These are phyloP conservation scores for Oppia nitens DNA, from an alignment of 1,140 invertebrate genomes.

Conservation along the genomic window DNA sequence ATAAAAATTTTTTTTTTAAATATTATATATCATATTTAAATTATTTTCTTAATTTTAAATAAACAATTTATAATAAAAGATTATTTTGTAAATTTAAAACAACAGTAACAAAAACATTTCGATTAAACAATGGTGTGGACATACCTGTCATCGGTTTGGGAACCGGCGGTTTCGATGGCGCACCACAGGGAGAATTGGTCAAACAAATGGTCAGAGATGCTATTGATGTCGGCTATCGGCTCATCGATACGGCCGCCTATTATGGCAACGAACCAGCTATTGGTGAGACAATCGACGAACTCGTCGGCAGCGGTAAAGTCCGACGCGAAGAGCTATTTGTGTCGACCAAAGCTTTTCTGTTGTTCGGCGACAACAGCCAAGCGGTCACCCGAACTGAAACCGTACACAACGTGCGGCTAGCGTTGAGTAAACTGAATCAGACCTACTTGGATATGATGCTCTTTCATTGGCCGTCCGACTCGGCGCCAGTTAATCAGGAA, in stretches of 20 bases:
- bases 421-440: constrained; percentile 45
- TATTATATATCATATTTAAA: too few relatives aligned
- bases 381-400: too few relatives aligned
- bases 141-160: constrained; percentile 21
- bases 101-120: too few relatives aligned
- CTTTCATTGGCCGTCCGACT: constrained; percentile 62
- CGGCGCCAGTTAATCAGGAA: constrained; percentile 48
- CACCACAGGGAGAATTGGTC: too few relatives aligned
- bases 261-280: constrained; percentile 75
- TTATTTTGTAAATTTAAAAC: too few relatives aligned
- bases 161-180: too few relatives aligned
- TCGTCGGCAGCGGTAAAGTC: constrained; percentile 48
- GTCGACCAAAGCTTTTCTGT: constrained; percentile 50
- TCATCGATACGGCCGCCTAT: constrained; percentile 70
- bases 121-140: constrained; percentile 19
- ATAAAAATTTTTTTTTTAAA: too few relatives aligned
- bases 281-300: constrained; percentile 50
- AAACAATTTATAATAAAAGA: too few relatives aligned
- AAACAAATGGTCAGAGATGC: constrained; percentile 60
- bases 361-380: constrained; percentile 42
- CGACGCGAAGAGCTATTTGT: constrained; percentile 71
- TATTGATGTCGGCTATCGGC: constrained; percentile 65
- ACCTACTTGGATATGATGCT: constrained; percentile 66
- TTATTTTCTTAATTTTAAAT: too few relatives aligned
- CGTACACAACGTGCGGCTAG: constrained; percentile 38